Evolutionary conservation across 37 sponge, comb jelly and placozoan genomes (phyloP), one percentile per base, ranked within the genome.

Genomic region (Crambe crambe): DNA sequence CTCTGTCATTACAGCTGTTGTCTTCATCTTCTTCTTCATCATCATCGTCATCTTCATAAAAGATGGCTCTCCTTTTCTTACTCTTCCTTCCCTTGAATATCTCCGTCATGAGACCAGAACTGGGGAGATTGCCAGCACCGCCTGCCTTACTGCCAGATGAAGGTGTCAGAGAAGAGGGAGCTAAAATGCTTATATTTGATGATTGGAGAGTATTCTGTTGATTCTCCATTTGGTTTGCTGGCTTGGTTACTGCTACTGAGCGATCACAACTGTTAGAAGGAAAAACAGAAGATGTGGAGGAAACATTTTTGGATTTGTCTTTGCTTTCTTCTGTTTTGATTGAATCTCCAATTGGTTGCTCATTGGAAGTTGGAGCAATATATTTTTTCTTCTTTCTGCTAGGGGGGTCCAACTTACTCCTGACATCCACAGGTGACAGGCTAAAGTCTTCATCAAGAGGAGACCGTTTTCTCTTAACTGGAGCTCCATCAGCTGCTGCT

Each of bases 121-220:
- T 47, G 40, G 81, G 71, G 32, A 72, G 60, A 0, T 36, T 6
- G 42, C 34, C 27, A 8, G 3, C 32, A 4, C 41, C n/a, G 1
- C 36, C 42, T 12, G 42, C 1, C 35, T 34, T 38, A 21, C 36
- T 40, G 23, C 25, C 37, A 9, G 70, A 12, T 8, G n/a, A 6
- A 3, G 84, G 76, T 0, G 77, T 56, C n/a, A 84, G 58, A 69
- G 84, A 75, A 58, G 42, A 69, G 2, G 77, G 60, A 10, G 58
- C 84, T 2, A 84, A 37, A 22, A 84, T 39, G 62, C 84, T 84
- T 31, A 38, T 41, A 21, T 84, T 70, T 17, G 56, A 20, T 34
- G 72, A 80, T 3, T 3, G 1, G 0, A n/a, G 26, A 21, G 30
- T 2, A 1, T 37, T 34, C 35, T 65, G 9, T 18, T 17, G 17